Percentiles rank a stretch among this genome's conserved stretches.
Evolutionary conservation across 2,113 vertebrate genomes (phyloP).

Genomic region (Stomatorhinus ivindoensis): DNA sequence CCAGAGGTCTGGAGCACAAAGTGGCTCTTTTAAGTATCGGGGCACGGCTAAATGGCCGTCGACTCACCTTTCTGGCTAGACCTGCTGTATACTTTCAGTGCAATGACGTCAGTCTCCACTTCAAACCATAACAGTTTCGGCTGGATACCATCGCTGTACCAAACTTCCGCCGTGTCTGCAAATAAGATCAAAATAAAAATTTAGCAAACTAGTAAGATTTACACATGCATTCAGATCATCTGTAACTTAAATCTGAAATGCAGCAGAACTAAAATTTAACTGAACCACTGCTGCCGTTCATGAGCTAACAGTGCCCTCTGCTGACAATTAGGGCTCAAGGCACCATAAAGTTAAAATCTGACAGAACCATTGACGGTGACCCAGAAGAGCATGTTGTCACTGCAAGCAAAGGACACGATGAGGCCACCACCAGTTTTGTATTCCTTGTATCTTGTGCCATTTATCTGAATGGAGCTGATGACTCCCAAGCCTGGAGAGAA

Average conservation of each 20-base stretch:
- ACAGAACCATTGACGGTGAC: constrained; percentile 59
- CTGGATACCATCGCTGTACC: constrained; percentile 66
- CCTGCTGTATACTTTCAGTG: constrained; percentile 68
- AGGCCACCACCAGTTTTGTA: constrained; percentile 56
- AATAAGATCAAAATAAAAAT: not conserved
- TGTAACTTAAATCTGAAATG: not conserved
- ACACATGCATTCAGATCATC: not conserved
- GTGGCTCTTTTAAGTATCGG: not conserved
- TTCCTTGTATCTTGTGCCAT: constrained; percentile 66
- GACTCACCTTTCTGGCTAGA: constrained; percentile 68
- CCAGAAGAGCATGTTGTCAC: constrained; percentile 73
- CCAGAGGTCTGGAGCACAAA: not conserved
- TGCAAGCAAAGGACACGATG: constrained; percentile 51
- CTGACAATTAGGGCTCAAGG: not conserved
- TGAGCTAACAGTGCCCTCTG: constrained; percentile 2
- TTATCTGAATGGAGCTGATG: constrained; percentile 66
- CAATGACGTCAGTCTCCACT: constrained; percentile 59
- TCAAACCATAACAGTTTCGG: constrained; percentile 72
- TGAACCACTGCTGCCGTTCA: not conserved
- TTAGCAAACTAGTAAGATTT: not conserved
- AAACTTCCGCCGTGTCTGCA: constrained; percentile 65
- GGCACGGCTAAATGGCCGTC: not conserved
- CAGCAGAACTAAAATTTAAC: not conserved
- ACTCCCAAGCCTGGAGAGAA: constrained; percentile 56
- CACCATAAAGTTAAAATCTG: not conserved